Evolutionary conservation across 2,888 invertebrate genomes (phyloP).

Genomic region (Cryptocephalus primarius): DNA sequence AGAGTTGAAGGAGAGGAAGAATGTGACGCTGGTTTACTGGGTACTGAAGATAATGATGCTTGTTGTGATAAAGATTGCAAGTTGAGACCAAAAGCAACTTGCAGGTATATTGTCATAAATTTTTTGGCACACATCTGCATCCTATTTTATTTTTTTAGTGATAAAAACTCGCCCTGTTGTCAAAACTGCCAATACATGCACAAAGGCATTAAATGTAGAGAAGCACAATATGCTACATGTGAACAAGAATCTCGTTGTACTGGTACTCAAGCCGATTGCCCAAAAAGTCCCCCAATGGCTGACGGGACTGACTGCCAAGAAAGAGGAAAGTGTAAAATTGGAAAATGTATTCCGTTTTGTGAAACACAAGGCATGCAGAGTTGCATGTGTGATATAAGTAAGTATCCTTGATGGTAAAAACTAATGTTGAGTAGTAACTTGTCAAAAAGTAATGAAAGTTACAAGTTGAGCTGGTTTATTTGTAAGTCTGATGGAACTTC

Average conservation of each 20-base stretch:
- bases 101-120: slow-evolving; percentile 48
- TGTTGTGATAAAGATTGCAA: slow-evolving; percentile 93
- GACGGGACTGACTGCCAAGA: slow-evolving; percentile 85
- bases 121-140: too few species aligned
- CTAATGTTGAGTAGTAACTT: too few species aligned
- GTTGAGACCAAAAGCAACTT: slow-evolving; percentile 76
- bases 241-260: slow-evolving; percentile 86
- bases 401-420: slow-evolving; percentile 26
- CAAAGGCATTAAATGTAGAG: slow-evolving; percentile 73
- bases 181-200: slow-evolving; percentile 82
- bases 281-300: slow-evolving; percentile 74
- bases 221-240: slow-evolving; percentile 84
- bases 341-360: slow-evolving; percentile 91
- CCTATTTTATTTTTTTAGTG: slow-evolving; percentile 45
- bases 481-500: too few species aligned
- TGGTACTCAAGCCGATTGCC: slow-evolving; percentile 70
- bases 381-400: slow-evolving; percentile 93
- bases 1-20: slow-evolving; percentile 93
- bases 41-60: slow-evolving; percentile 84
- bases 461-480: too few species aligned
- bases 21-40: slow-evolving; percentile 89
- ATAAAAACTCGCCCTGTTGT: slow-evolving; percentile 94
- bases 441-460: too few species aligned
- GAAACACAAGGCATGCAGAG: slow-evolving; percentile 87
- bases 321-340: slow-evolving; percentile 78